Base-by-base conservation (phyloP, 2,888 invertebrate species). In the Plebejus argus region DNA sequence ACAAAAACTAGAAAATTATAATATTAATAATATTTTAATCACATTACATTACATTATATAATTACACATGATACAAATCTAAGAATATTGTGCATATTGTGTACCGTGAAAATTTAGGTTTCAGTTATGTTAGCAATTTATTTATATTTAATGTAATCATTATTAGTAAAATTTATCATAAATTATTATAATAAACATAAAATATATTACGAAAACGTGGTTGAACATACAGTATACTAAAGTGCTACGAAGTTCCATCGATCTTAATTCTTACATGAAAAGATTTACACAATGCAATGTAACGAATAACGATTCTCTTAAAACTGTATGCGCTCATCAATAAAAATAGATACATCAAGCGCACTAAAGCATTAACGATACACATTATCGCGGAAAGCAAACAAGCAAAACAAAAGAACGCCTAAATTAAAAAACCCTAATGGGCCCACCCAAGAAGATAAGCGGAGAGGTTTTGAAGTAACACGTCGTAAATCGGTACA, bases 391-490 rank as follows among this genome's bases (percentile, higher is more conserved):
- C 76, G 39, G 88, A 53, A 74, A 28, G 18, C 74, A 74, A 88
- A 88, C 87, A 88, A 89, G 87, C 5, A 88, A 88, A 72, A 72
- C 72, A 72, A 72, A 39, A 28, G 74, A 39, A 49, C 49, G 39
- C 72, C 45, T 91, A 91, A 91, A 89, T 84, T 82, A 84, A 85
- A 84, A 92, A 93, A 92, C 79, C 84, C 87, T 89, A 92, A 91
- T 91, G 87, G 84, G 92, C 85, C 93, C 93, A 93, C 93, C 93
- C 93, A 93, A 89, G 93, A 85, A 85, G 93, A 85, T 84, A 86
- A 86, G 88, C 89, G 83, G 87, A 88, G 88, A 88, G 89, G 88
- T 85, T 85, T 88, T 88, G 85, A 88, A 88, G 90, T 89, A 88
- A 90, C 93, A 92, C 91, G 82, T 92, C 87, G 90, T 89, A 89